A percentile compares a stretch with the other conserved stretches of the same genome.
phyloP scores from a whole-genome alignment of 1,140 invertebrate genomes.

The Heliconius hewitsoni region DNA sequence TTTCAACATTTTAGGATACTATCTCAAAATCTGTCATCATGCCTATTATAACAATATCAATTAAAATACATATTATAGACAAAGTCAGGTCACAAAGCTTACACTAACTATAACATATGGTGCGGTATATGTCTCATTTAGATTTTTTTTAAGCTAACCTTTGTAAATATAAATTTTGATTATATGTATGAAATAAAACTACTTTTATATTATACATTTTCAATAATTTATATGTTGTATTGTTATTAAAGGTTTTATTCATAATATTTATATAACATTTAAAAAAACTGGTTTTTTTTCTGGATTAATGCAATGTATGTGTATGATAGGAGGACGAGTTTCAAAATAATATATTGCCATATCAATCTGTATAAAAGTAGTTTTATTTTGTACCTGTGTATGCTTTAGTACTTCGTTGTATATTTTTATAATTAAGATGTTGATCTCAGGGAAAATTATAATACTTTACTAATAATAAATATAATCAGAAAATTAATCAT shows the following conservation, averaged over 20 bases:
- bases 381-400: not conserved
- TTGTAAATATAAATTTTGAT: not conserved
- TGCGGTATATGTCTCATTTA: not conserved
- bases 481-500: too few species aligned
- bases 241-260: too few species aligned
- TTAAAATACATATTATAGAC: not conserved
- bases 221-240: too few species aligned
- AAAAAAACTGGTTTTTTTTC: too few species aligned
- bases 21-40: too few species aligned
- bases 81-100: slow-evolving; percentile 11
- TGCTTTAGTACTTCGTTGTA: slow-evolving; percentile 10
- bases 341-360: not conserved
- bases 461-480: not conserved
- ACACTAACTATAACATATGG: not conserved
- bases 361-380: not conserved
- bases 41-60: not conserved
- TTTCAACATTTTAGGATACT: too few species aligned
- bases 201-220: not conserved
- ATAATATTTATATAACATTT: too few species aligned
- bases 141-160: not conserved
- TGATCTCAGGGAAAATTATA: not conserved
- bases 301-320: too few species aligned
- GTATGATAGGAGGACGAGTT: not conserved
- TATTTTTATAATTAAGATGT: not conserved
- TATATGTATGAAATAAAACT: not conserved